phyloP scores from a whole-genome alignment of 2,113 vertebrate species.

The Tyto alba region DNA sequence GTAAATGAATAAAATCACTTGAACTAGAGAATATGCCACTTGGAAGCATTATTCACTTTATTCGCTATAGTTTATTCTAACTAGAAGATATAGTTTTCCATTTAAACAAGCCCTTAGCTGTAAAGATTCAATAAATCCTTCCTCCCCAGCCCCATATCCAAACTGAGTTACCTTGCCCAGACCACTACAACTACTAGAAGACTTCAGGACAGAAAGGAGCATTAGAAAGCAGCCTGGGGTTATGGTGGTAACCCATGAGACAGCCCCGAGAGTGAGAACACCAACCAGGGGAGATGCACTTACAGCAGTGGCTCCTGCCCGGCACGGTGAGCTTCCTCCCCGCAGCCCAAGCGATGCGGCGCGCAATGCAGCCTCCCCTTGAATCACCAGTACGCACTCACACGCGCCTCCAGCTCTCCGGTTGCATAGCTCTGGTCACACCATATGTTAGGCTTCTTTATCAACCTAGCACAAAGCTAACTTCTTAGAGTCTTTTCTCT shows the following conservation, averaged over 20 bases:
- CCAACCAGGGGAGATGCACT: not conserved
- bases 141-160: not conserved
- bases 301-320: not conserved
- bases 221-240: not conserved
- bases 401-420: rapidly evolving
- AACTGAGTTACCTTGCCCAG: not conserved
- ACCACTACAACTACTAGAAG: not conserved
- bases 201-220: not conserved
- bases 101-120: not conserved
- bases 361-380: not conserved
- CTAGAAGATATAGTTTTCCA: not conserved
- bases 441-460: not conserved
- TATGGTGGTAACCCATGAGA: rapidly evolving
- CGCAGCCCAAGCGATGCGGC: not conserved
- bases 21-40: not conserved
- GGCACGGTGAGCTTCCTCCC: not conserved
- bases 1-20: not conserved
- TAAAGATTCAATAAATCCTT: not conserved
- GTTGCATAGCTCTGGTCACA: not conserved
- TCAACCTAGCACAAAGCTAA: not conserved
- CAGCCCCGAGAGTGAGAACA: not conserved
- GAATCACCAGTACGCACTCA: not conserved
- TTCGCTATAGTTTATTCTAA: not conserved
- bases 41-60: not conserved
- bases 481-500: not conserved